Base-by-base conservation (phyloP, 2,113 vertebrate genomes). In the Seriola aureovittata region DNA sequence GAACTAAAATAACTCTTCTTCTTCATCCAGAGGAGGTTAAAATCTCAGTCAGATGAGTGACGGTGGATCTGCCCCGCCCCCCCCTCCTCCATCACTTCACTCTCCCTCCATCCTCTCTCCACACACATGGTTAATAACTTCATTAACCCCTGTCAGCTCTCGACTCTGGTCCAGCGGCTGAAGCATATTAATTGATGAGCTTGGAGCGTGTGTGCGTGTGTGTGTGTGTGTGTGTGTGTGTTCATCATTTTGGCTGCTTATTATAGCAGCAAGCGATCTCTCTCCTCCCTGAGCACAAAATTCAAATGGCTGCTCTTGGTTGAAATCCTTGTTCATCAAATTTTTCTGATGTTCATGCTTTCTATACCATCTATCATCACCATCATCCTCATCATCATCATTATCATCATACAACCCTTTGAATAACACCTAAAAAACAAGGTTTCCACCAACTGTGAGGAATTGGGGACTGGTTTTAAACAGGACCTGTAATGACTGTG, bases 61-160 rank as follows among this genome's bases (percentile, higher is more conserved):
- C 76, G n/a, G n/a, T 40, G 59, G 21, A 38, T 44, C 34, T 62
- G 13, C 58, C 63, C 72, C 38, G n/a, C 54, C 21, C 17, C 21
- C 21, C 11, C 40, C 55, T 44, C 16, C 8, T 16, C 4, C 58
- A 62, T 75, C 55, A 69, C 29, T 66, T 58, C 68, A 55, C 50
- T 57, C 44, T 32, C 6, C 57, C 52, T 64, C 65, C 50, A 17
- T 58, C 57, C 68, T 74, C 57, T 23, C 42, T 50, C 42, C 38
- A 54, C 62, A 46, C 50, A 32, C 54, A 65, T 66, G 67, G 54
- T 81, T 86, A 81, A 81, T 81, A 81, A 78, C 60, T 81, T 62
- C 72, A 77, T 85, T 85, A 81, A 77, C 71, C 76, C 62, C 78
- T 67, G 67, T 75, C 77, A 80, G 71, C 50, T 75, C 82, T 48